Evolutionary conservation across 2,113 vertebrate genomes (phyloP).

Genomic region (Naja naja): DNA sequence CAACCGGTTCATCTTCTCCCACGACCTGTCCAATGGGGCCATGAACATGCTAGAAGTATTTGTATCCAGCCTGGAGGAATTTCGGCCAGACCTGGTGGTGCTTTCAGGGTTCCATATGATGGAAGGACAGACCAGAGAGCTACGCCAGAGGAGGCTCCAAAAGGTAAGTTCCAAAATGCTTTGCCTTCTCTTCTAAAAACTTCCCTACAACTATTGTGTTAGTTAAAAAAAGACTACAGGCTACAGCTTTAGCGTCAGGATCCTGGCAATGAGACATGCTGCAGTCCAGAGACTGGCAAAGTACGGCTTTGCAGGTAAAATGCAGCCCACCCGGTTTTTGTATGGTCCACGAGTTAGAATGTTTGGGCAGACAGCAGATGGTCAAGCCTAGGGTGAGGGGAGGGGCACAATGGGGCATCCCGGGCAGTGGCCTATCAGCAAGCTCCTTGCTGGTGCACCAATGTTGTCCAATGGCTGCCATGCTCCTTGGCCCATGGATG

Average conservation of each 20-base stretch:
- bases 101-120: conserved; percentile 98
- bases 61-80: conserved; percentile 90
- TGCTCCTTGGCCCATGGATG: neutral
- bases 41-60: conserved; percentile 91
- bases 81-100: conserved; percentile 90
- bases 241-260: neutral
- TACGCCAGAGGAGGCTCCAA: conserved; percentile 81
- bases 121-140: conserved; percentile 87
- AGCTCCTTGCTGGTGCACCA: neutral
- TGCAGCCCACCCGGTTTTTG: neutral
- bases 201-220: neutral
- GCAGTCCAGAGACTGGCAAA: neutral
- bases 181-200: neutral
- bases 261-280: neutral
- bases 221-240: too few species aligned
- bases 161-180: conserved; percentile 71
- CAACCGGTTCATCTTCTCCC: conserved; percentile 98
- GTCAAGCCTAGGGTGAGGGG: neutral
- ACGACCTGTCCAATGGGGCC: conserved; percentile 89
- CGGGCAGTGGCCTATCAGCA: neutral
- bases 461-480: neutral
- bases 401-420: neutral
- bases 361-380: neutral
- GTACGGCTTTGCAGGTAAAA: neutral
- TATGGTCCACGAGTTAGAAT: neutral